phyloP scores from a whole-genome alignment of 2,113 vertebrate species.

The Grammomys dolichurus region DNA sequence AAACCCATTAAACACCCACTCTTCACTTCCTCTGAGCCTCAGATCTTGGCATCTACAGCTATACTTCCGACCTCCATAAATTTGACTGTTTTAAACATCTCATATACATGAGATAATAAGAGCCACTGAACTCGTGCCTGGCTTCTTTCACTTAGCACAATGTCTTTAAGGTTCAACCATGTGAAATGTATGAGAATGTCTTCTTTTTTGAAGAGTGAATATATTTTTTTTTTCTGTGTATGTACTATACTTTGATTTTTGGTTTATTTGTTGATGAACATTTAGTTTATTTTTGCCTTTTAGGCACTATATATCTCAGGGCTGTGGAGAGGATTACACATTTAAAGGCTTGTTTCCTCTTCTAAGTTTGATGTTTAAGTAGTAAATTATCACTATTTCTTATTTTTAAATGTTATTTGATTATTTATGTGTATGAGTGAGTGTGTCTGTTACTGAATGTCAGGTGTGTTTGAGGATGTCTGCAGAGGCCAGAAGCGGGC shows the following conservation, averaged over 20 bases:
- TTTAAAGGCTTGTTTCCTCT: neutral
- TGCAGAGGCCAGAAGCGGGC: neutral
- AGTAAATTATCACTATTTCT: neutral
- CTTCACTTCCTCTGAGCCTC: rapidly evolving
- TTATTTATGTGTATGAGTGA: neutral
- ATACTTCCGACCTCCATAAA: neutral
- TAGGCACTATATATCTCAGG: neutral
- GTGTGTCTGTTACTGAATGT: too few relatives aligned
- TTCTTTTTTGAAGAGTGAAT: constrained; percentile 26
- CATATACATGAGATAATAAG: neutral
- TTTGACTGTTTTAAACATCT: neutral
- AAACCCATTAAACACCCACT: neutral
- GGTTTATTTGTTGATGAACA: neutral
- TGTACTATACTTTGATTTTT: neutral
- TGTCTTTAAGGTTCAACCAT: neutral
- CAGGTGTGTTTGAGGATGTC: neutral
- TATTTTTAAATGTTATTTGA: neutral
- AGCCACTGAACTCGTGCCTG: neutral
- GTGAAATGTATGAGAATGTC: neutral
- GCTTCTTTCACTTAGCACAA: neutral
- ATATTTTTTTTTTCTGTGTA: neutral
- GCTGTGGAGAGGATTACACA: neutral
- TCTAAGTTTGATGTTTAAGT: neutral
- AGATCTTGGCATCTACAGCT: neutral
- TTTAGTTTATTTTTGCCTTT: neutral